phyloP scores from a whole-genome alignment of 2,888 invertebrate species.

The Plagiodera versicolora region DNA sequence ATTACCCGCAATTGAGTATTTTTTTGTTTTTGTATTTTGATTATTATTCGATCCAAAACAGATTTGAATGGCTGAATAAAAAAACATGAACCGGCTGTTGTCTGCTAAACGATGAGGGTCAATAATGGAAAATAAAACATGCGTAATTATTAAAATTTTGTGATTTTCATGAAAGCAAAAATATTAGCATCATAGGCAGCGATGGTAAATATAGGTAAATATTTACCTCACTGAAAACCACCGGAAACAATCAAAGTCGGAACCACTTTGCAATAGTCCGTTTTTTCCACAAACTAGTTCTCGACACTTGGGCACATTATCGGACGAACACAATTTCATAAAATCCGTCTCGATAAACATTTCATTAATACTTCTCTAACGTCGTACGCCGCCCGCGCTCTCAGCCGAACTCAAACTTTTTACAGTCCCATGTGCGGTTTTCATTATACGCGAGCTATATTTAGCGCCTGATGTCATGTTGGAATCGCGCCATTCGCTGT shows the following conservation, averaged over 20 bases:
- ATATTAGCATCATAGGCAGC: slow-evolving; percentile 21
- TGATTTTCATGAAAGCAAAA: slow-evolving; percentile 2
- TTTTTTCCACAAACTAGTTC: slow-evolving; percentile 43
- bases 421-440: slow-evolving; percentile 48
- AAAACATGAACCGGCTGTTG: background rate
- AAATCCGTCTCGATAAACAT: slow-evolving; percentile 50
- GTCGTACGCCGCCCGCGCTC: slow-evolving; percentile 45
- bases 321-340: slow-evolving; percentile 44
- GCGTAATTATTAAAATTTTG: slow-evolving; percentile 2
- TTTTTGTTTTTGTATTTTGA: too few species aligned
- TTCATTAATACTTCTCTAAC: slow-evolving; percentile 46
- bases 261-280: slow-evolving; percentile 43
- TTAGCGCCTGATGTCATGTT: slow-evolving; percentile 51
- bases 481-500: slow-evolving; percentile 39
- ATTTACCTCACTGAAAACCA: slow-evolving; percentile 53
- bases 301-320: slow-evolving; percentile 46
- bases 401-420: slow-evolving; percentile 52
- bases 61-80: background rate
- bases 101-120: background rate
- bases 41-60: too few species aligned
- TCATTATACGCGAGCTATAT: slow-evolving; percentile 51
- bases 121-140: slow-evolving; percentile 3
- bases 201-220: slow-evolving; percentile 41
- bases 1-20: too few species aligned
- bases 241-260: slow-evolving; percentile 48